Conservation (phyloP, 2,888 invertebrate genomes). For the Tetragonula carbonaria region DNA sequence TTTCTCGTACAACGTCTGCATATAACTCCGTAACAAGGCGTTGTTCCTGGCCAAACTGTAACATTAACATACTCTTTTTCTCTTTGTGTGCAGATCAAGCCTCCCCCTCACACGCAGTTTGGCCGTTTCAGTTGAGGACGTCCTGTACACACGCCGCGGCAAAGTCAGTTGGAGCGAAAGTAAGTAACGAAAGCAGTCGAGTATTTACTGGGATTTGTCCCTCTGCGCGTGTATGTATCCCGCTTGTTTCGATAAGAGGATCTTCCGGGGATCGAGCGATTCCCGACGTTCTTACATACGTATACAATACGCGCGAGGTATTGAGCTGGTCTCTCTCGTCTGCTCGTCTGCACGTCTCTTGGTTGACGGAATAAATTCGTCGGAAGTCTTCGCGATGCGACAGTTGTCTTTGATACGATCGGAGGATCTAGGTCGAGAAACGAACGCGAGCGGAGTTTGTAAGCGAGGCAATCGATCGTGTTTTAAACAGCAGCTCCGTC, state of each 20-base stretch:
- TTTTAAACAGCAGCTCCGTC: not conserved
- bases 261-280: not conserved
- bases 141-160: too few relatives aligned
- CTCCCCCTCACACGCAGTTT: too few relatives aligned
- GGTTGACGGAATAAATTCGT: not conserved
- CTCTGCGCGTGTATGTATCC: not conserved
- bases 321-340: not conserved
- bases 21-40: too few relatives aligned
- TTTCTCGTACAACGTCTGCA: too few relatives aligned
- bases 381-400: not conserved
- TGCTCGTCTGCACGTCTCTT: not conserved
- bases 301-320: too few relatives aligned
- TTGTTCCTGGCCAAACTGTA: too few relatives aligned
- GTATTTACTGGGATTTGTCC: constrained; percentile 23
- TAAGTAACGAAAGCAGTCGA: not conserved
- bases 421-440: not conserved
- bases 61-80: too few relatives aligned
- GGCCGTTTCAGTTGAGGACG: too few relatives aligned
- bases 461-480: not conserved
- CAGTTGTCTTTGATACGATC: not conserved
- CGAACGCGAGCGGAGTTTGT: not conserved
- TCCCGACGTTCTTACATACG: too few relatives aligned
- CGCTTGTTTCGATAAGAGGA: constrained; percentile 26
- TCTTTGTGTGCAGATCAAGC: too few relatives aligned
- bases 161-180: not conserved